These are phyloP conservation scores for Sebastes flavidus DNA, from an alignment of 2,797 vertebrate species.

Conservation along the genomic window DNA sequence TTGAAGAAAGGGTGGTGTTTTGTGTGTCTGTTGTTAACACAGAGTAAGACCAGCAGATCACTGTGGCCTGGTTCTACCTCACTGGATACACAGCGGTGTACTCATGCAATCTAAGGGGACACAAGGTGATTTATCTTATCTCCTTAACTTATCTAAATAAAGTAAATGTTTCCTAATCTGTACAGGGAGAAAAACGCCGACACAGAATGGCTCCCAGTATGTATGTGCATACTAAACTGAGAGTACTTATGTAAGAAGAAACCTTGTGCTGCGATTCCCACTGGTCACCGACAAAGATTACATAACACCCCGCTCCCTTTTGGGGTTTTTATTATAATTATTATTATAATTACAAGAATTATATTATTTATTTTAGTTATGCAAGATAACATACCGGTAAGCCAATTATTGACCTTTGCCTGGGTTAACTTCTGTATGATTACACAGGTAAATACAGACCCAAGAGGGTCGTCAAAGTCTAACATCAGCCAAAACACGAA, in stretches of 20 bases:
- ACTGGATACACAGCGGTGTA: not conserved
- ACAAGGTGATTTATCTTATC: not conserved
- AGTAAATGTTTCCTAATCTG: not conserved
- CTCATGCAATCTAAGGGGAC: not conserved
- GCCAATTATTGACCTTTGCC: not conserved
- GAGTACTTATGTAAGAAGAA: not conserved
- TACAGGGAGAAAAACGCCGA: not conserved
- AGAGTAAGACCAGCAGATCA: not conserved
- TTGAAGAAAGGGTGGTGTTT: not conserved
- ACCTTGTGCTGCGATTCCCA: not conserved
- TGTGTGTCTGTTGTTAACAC: not conserved
- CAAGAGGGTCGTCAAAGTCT: not conserved
- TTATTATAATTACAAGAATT: not conserved
- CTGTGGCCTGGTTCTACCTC: not conserved
- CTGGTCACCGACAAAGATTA: not conserved
- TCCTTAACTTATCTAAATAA: not conserved
- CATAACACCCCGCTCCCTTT: not conserved
- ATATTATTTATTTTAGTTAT: not conserved
- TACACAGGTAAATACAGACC: not conserved
- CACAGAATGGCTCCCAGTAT: not conserved
- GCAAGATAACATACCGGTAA: not conserved
- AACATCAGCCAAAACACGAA: conserved; percentile 15
- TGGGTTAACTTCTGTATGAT: not conserved
- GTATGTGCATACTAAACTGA: not conserved
- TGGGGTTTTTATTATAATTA: not conserved